Base-by-base conservation (phyloP, 2,797 vertebrate species). In the Eleutherodactylus coqui region DNA sequence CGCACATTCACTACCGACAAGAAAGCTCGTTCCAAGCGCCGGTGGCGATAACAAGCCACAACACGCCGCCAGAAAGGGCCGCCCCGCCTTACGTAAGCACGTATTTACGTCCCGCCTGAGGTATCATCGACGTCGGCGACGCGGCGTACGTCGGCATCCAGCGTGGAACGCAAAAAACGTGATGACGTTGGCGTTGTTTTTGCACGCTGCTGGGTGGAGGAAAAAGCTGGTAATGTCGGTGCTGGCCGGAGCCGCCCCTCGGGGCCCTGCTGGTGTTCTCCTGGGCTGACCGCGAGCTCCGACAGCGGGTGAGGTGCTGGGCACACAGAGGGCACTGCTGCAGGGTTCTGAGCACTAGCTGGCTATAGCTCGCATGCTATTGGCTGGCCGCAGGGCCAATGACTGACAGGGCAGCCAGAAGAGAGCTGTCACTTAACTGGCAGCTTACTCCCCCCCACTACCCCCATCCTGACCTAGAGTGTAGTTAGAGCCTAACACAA, bases 101-200 rank as follows among this genome's bases (percentile, higher is more conserved):
- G 19, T 49, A 3, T 49, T 17, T n/a, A 43, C 84, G 53, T 55
- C 17, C 24, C 38, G 36, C 10, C 24, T 19, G 2, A 2, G 24
- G 62, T 49, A 13, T 7, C 16, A 6, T 38, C 1, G 3, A 13
- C 16, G 10, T 38, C 1, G 3, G 1, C 24, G 24, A 53, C 69
- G 69, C 21, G 4, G 1, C 21, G 38, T 36, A 10, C 67, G 69
- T 51, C 49, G 2, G 5, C 1, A 13, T 27, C 53, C 38, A 38
- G 62, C 45, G 58, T 72, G 64, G n/a, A 73, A 80, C 53, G 36
- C 43, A 45, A 27, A 11, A 6, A 21, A 11, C 85, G 85, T 2
- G 62, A 3, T 79, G 75, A 83, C 62, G 80, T 70, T 17, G 2
- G 1, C 1, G 2, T 43, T 87, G 85, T 87, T 87, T 60, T 62